These are phyloP conservation scores for Papilio aristodemus DNA, from an alignment of 1,140 invertebrate genomes.

Conservation along the genomic window DNA sequence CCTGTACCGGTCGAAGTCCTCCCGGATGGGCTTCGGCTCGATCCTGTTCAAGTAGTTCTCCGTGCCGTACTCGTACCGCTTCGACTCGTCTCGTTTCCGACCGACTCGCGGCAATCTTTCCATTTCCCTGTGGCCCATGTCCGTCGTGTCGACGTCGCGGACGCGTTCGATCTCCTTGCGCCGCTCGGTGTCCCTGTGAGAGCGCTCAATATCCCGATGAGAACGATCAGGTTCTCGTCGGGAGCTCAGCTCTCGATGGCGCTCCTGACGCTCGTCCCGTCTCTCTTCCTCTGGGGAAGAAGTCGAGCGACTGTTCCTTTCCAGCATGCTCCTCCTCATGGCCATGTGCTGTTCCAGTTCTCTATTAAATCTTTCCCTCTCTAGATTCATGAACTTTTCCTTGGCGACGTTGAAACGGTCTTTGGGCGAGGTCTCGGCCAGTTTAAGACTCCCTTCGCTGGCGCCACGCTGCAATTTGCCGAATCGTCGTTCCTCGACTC, in stretches of 20 bases:
- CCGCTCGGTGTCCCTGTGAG: constrained; percentile 65
- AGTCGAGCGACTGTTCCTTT: constrained; percentile 76
- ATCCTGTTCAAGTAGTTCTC: constrained; percentile 71
- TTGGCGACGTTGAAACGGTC: constrained; percentile 91
- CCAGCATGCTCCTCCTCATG: constrained; percentile 73
- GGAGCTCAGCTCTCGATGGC: constrained; percentile 66
- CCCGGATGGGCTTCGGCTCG: constrained; percentile 65
- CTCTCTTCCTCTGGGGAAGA: constrained; percentile 78
- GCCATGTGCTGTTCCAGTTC: constrained; percentile 79
- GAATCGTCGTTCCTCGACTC: constrained; percentile 66
- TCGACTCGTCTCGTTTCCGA: constrained; percentile 65
- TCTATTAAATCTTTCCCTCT: constrained; percentile 84
- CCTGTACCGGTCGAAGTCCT: constrained; percentile 65
- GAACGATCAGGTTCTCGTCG: constrained; percentile 71
- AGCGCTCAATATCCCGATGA: constrained; percentile 65
- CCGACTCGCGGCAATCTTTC: constrained; percentile 72
- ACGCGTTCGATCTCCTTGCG: constrained; percentile 65
- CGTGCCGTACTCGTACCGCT: constrained; percentile 66
- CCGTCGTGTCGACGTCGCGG: constrained; percentile 52
- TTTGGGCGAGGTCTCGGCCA: constrained; percentile 82
- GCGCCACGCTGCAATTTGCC: constrained; percentile 69
- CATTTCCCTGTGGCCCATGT: constrained; percentile 61
- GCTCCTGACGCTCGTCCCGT: constrained; percentile 70
- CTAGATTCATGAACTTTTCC: constrained; percentile 89
- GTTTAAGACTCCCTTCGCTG: constrained; percentile 73